Percentiles rank a stretch among this genome's conserved stretches.
These are phyloP conservation scores for Lanius collurio DNA, from an alignment of 2,113 vertebrate species.

Conservation along the genomic window DNA sequence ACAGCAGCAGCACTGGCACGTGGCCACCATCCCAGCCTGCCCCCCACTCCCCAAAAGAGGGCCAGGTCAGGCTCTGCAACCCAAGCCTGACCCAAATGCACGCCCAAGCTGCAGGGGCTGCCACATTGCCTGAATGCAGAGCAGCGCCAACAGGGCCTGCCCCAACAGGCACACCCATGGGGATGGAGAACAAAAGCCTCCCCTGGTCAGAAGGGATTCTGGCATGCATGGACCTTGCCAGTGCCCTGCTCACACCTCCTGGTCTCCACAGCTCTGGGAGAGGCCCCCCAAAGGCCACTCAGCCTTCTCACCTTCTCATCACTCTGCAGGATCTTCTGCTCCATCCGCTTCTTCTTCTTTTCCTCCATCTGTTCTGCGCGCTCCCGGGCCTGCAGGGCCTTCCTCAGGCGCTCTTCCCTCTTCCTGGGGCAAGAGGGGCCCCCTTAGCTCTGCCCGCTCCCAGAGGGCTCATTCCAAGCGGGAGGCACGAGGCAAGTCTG, in stretches of 20 bases:
- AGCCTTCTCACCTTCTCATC: constrained; percentile 83
- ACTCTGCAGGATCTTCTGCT: constrained; percentile 85
- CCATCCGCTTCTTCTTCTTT: constrained; percentile 89
- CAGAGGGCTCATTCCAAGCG: fast-evolving
- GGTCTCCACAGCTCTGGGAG: background rate
- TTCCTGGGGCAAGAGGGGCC: constrained; percentile 72
- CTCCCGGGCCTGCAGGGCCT: constrained; percentile 87
- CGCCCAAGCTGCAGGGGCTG: background rate
- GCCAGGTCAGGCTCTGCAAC: background rate
- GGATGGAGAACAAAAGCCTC: background rate
- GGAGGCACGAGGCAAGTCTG: background rate
- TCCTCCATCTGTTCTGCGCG: constrained; percentile 87
- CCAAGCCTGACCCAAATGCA: background rate
- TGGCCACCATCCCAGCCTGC: background rate
- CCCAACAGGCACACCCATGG: background rate
- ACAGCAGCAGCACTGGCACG: fast-evolving
- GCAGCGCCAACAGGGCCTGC: background rate
- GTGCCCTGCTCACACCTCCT: background rate
- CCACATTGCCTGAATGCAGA: background rate
- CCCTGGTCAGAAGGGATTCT: background rate
- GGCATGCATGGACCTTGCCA: fast-evolving
- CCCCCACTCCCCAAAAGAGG: too few species aligned
- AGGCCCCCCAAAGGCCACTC: background rate
- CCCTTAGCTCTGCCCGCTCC: background rate
- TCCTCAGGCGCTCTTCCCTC: constrained; percentile 85